Evolutionary conservation across 2,797 vertebrate genomes (phyloP).

Genomic region (Hybognathus amarus): DNA sequence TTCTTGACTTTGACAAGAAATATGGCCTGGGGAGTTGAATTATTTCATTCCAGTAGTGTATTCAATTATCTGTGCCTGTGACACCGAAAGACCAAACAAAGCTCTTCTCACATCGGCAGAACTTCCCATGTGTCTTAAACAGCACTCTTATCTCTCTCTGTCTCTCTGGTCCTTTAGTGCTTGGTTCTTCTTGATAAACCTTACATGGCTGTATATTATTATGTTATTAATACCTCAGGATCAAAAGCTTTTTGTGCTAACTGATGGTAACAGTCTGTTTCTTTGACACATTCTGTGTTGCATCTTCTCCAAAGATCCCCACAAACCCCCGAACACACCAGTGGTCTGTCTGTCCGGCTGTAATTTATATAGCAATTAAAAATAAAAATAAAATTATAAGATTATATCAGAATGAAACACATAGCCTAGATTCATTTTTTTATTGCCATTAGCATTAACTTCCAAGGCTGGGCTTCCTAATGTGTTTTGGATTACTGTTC

Average conservation of each 20-base stretch:
- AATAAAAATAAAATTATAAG: too few relatives aligned
- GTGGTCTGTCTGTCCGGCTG: too few relatives aligned
- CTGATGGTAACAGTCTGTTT: constrained; percentile 50
- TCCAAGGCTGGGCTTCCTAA: too few relatives aligned
- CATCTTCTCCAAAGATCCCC: neutral
- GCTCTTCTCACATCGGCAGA: constrained; percentile 20
- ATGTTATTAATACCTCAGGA: constrained; percentile 63
- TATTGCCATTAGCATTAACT: too few relatives aligned
- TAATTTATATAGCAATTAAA: too few relatives aligned
- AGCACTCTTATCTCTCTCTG: neutral
- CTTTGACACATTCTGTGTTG: constrained; percentile 33
- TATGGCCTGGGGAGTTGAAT: constrained; percentile 4
- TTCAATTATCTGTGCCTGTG: constrained; percentile 36
- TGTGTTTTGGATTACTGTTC: too few relatives aligned
- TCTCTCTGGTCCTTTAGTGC: neutral
- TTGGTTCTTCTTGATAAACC: neutral
- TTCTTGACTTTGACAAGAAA: neutral
- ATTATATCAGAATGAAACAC: too few relatives aligned
- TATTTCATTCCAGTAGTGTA: constrained; percentile 29
- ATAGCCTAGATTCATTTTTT: too few relatives aligned
- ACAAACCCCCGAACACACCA: too few relatives aligned
- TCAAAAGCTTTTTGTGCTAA: constrained; percentile 57
- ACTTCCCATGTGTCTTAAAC: constrained; percentile 7
- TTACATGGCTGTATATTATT: constrained; percentile 33
- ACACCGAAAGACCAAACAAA: constrained; percentile 33